Evolutionary conservation across 2,888 invertebrate genomes (phyloP), one percentile per base, ranked within the genome.

Genomic region (Neoascia interrupta): DNA sequence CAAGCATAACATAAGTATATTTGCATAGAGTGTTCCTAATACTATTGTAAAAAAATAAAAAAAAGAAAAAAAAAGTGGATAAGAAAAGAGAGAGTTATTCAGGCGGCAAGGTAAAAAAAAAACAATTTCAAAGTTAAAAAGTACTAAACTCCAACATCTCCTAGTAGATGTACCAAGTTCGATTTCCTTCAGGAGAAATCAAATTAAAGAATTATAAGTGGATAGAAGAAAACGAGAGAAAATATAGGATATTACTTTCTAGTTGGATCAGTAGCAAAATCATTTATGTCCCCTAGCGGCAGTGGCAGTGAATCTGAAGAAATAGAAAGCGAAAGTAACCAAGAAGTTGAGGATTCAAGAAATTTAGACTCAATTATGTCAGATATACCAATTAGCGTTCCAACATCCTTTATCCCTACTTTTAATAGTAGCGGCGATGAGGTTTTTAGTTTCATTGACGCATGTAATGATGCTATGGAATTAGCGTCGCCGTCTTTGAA

Each of bases 131-230:
- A 21, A 8, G 13, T 1, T 26, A 19, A 8, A n/a, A 18, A n/a
- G n/a, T 34, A 19, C 13, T 13, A 53, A 37, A 23, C 37, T 53
- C 15, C 53, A n/a, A n/a, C n/a, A n/a, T n/a, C n/a, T n/a, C n/a
- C n/a, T n/a, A n/a, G 37, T 37, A 13, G 19, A 53, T 53, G 53
- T 53, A 19, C 15, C 18, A 21, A 34, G 21, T 36, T 11, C 6
- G 21, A 19, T 19, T 51, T n/a, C 51, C 51, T 36, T 51, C 51
- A 36, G 51, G 34, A 51, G 11, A 34, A 6, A 51, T 34, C 8
- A 31, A 49, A 16, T 19, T 2, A 5, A 53, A 15, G 23, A 37
- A 2, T 13, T 21, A 4, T 23, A 37, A 11, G 36, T 37, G 53
- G 36, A 15, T 37, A 37, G 23, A 53, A 37, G 21, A 51, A 11